Evolutionary conservation across 2,888 invertebrate genomes (phyloP).

Genomic region (Perizoma affinitatum): DNA sequence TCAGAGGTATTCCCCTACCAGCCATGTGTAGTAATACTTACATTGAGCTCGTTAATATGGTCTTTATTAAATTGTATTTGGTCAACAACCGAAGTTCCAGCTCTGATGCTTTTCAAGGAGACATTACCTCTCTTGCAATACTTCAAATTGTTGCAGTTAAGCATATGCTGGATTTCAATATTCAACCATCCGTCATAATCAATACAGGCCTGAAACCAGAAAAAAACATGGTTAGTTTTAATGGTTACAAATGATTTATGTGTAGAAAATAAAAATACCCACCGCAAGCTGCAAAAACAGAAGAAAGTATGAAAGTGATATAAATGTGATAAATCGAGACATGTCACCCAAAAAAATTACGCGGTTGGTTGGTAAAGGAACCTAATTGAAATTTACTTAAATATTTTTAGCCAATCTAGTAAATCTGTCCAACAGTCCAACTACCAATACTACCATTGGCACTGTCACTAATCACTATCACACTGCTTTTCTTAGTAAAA

Average conservation of each 20-base stretch:
- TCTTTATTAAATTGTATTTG: conserved; percentile 84
- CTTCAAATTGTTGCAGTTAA: conserved; percentile 80
- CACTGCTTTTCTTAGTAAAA: too few species aligned
- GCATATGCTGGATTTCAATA: conserved; percentile 87
- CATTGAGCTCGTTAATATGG: conserved; percentile 84
- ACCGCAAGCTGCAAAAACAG: conserved; percentile 49
- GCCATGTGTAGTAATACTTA: conserved; percentile 45
- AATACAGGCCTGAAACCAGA: conserved; percentile 67
- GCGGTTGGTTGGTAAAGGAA: too few species aligned
- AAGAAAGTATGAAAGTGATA: conserved; percentile 35
- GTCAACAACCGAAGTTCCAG: conserved; percentile 85
- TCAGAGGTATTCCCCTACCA: too few species aligned
- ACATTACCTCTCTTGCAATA: conserved; percentile 88
- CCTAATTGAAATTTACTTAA: too few species aligned
- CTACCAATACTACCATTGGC: too few species aligned
- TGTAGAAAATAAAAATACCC: conserved; percentile 14
- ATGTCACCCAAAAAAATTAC: conserved; percentile 23
- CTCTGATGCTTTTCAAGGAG: conserved; percentile 87
- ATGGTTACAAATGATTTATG: not conserved
- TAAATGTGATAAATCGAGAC: conserved; percentile 25
- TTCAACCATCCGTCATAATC: conserved; percentile 91
- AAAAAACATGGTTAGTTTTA: not conserved
- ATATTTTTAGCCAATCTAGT: too few species aligned
- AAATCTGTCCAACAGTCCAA: too few species aligned
- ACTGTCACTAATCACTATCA: too few species aligned